Evolutionary conservation across 2,888 invertebrate species (phyloP).

Genomic region (Cynaeus angustus): DNA sequence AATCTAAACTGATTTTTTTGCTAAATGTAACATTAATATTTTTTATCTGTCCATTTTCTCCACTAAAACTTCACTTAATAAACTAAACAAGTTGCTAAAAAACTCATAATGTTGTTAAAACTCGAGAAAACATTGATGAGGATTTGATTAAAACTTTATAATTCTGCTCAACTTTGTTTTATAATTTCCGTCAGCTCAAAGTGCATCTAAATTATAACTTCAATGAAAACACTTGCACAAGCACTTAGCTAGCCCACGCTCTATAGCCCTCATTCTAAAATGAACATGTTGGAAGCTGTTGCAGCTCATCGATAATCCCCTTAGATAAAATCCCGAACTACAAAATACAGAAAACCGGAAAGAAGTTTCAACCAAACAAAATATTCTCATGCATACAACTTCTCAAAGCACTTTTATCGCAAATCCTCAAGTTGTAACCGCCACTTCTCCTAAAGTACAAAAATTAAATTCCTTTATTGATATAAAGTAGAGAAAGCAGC

Average conservation of each 20-base stretch:
- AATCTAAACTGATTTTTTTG: too few relatives aligned
- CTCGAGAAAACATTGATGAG: neutral
- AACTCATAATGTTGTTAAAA: neutral
- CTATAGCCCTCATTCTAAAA: neutral
- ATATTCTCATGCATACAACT: neutral
- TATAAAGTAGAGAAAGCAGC: neutral
- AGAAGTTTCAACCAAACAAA: neutral
- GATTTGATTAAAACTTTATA: slow-evolving; percentile 1
- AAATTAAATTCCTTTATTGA: slow-evolving; percentile 1
- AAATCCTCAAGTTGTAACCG: neutral
- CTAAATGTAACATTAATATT: too few relatives aligned
- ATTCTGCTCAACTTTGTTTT: neutral
- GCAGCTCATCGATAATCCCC: neutral
- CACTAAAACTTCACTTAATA: neutral
- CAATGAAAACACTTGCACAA: slow-evolving; percentile 4
- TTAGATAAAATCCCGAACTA: neutral
- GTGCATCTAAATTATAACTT: neutral
- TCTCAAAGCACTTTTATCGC: neutral
- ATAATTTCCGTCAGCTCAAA: neutral
- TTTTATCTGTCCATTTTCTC: neutral
- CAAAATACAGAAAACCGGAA: neutral
- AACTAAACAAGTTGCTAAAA: neutral
- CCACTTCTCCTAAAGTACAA: neutral
- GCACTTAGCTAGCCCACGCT: neutral
- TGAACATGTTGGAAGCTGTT: neutral